These are phyloP conservation scores for Gyrodactylus bullatarudis DNA, from an alignment of 1,140 invertebrate species.

Conservation along the genomic window DNA sequence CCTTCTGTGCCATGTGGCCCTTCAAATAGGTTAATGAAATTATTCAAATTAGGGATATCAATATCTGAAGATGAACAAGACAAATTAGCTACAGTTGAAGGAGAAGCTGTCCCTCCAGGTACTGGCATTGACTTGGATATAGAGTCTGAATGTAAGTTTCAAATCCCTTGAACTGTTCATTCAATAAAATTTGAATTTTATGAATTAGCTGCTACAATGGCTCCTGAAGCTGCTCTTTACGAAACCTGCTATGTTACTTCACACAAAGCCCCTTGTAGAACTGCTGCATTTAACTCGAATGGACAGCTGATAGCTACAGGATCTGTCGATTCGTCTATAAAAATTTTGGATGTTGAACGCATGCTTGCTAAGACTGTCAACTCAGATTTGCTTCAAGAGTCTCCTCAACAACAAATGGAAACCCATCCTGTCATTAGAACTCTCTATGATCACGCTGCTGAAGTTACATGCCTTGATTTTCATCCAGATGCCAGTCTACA, in stretches of 20 bases:
- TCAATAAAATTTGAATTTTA: neutral
- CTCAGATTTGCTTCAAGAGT: slow-evolving; percentile 33
- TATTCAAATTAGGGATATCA: neutral
- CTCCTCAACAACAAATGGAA: slow-evolving; percentile 37
- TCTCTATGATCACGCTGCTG: slow-evolving; percentile 84
- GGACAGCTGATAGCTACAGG: slow-evolving; percentile 79
- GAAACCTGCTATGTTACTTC: slow-evolving; percentile 94
- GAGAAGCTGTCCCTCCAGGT: slow-evolving; percentile 3
- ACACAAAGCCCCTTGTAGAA: slow-evolving; percentile 72
- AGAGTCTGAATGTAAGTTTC: slow-evolving; percentile 1
- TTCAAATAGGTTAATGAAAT: slow-evolving; percentile 4
- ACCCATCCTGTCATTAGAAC: slow-evolving; percentile 89
- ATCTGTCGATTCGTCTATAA: slow-evolving; percentile 54
- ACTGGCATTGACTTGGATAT: slow-evolving; percentile 6
- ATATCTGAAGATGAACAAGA: slow-evolving; percentile 2
- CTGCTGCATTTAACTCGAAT: slow-evolving; percentile 65
- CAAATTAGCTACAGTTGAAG: neutral
- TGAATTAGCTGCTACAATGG: slow-evolving; percentile 1
- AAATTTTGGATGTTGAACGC: slow-evolving; percentile 72
- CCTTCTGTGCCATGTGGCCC: slow-evolving; percentile 3
- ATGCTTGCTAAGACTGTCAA: slow-evolving; percentile 52
- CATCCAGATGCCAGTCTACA: slow-evolving; percentile 37
- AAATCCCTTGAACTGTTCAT: neutral
- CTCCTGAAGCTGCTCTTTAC: slow-evolving; percentile 24
- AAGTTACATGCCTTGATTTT: slow-evolving; percentile 79